Evolutionary conservation across 1,140 invertebrate genomes (phyloP).

Genomic region (Lepidotrigona ventralis): DNA sequence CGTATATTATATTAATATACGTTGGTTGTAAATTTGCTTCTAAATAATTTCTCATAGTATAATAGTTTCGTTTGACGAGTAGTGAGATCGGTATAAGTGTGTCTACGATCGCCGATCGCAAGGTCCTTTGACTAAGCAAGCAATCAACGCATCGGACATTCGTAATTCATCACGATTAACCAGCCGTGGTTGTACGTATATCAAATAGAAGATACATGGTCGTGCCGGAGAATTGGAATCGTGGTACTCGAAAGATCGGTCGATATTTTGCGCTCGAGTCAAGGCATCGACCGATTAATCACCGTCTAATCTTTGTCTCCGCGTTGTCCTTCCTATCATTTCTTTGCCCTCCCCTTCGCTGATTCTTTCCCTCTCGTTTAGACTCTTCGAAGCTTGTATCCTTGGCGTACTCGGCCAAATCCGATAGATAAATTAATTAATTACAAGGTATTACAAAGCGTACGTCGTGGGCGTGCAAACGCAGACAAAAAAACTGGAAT

Average conservation of each 20-base stretch:
- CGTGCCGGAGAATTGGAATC: background rate
- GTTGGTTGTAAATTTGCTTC: background rate
- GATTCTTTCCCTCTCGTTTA: background rate
- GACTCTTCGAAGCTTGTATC: conserved; percentile 30
- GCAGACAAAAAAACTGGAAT: conserved; percentile 8
- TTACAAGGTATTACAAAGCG: conserved; percentile 36
- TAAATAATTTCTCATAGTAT: too few relatives aligned
- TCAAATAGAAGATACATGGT: conserved; percentile 4
- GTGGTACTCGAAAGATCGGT: background rate
- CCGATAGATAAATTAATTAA: conserved; percentile 63
- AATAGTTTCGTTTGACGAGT: background rate
- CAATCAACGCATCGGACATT: background rate
- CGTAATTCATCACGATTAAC: background rate
- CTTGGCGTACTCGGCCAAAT: conserved; percentile 63
- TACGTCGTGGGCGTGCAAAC: conserved; percentile 37
- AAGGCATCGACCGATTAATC: conserved; percentile 9
- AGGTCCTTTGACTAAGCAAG: background rate
- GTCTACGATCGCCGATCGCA: background rate
- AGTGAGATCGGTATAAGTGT: background rate
- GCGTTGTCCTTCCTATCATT: background rate
- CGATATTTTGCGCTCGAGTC: background rate
- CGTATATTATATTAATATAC: conserved; percentile 53
- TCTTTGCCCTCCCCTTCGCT: background rate
- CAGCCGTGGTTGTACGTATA: background rate
- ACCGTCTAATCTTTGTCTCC: background rate